phyloP scores from a whole-genome alignment of 2,888 invertebrate species.

The Rhingia rostrata region DNA sequence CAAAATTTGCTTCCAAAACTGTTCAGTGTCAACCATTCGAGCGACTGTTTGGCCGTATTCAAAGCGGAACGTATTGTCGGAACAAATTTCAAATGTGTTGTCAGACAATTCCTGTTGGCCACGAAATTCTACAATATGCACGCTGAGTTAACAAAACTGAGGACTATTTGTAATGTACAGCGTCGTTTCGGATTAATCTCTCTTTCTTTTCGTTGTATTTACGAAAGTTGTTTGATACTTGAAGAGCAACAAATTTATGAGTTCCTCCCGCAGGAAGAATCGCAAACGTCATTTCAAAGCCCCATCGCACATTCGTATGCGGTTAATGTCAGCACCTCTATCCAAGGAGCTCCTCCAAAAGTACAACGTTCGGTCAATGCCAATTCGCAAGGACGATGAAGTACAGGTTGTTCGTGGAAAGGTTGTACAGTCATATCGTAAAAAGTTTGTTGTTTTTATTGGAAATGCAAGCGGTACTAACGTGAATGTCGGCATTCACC shows the following conservation, averaged over 20 bases:
- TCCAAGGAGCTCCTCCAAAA: slow-evolving; percentile 99
- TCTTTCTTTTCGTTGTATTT: no score
- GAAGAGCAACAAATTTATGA: slow-evolving; percentile 98
- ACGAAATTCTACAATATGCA: no score
- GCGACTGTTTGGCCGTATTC: no score
- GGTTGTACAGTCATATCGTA: slow-evolving; percentile 98
- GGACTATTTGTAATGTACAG: no score
- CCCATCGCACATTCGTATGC: slow-evolving; percentile 97
- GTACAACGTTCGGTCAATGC: slow-evolving; percentile 99
- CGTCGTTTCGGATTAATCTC: no score
- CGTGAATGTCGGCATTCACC: slow-evolving; percentile 99
- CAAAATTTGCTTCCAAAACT: no score
- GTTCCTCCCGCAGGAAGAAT: slow-evolving; percentile 98
- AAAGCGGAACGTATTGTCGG: no score
- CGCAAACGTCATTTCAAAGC: slow-evolving; percentile 99
- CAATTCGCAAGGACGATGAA: slow-evolving; percentile 99
- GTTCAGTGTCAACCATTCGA: no score
- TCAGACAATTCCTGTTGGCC: no score
- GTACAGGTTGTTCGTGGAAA: slow-evolving; percentile 99
- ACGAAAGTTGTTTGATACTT: slow-evolving; percentile 83
- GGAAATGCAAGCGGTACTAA: slow-evolving; percentile 99
- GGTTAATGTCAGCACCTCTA: slow-evolving; percentile 97
- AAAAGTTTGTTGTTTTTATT: slow-evolving; percentile 99
- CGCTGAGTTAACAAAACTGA: no score
- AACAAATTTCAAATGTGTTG: no score